Percentiles rank a stretch among this genome's conserved stretches.
Evolutionary conservation across 1,140 invertebrate species (phyloP).

Genomic region (Drosophila tani): DNA sequence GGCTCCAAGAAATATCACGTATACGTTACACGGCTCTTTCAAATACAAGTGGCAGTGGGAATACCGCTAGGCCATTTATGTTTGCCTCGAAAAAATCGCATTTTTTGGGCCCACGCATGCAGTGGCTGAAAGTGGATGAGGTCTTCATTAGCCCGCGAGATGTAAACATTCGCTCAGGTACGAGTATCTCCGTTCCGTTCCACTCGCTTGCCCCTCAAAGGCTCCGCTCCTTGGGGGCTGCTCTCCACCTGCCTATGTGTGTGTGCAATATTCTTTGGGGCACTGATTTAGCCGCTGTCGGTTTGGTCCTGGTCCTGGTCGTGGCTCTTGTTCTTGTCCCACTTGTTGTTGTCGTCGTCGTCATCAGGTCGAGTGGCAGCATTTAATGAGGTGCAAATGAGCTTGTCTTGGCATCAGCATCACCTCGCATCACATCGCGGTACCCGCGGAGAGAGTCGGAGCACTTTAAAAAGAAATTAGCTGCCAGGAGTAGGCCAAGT

Average conservation of each 20-base stretch:
- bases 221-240: not conserved
- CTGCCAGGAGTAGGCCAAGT: constrained; percentile 80
- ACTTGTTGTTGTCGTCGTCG: constrained; percentile 63
- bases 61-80: not conserved
- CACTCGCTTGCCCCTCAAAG: constrained; percentile 24
- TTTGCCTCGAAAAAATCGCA: not conserved
- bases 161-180: constrained; percentile 25
- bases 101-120: not conserved
- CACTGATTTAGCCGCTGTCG: constrained; percentile 55
- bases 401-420: constrained; percentile 68
- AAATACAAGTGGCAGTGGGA: not conserved
- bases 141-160: constrained; percentile 34
- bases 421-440: constrained; percentile 21
- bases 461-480: constrained; percentile 82
- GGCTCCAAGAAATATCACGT: not conserved
- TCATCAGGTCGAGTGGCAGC: constrained; percentile 81
- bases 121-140: not conserved
- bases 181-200: constrained; percentile 1
- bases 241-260: constrained; percentile 1
- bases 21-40: not conserved
- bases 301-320: constrained; percentile 1
- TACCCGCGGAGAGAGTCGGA: constrained; percentile 48
- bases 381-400: constrained; percentile 84
- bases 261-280: constrained; percentile 37
- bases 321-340: constrained; percentile 16